These are phyloP conservation scores for Therioaphis trifolii DNA, from an alignment of 2,888 invertebrate species.

Conservation along the genomic window DNA sequence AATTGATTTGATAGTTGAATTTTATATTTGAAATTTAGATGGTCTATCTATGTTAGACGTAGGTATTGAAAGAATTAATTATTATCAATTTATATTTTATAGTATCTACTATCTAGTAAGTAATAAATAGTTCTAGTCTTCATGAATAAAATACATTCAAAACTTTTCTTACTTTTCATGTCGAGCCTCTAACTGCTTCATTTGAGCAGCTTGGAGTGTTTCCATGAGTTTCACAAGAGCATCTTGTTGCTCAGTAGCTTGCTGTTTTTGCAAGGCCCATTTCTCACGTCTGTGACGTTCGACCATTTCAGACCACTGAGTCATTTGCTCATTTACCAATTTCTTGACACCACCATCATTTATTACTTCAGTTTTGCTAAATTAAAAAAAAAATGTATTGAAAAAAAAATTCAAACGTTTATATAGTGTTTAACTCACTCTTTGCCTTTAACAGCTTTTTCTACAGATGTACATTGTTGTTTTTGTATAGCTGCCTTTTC, in stretches of 20 bases:
- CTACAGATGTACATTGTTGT: conserved; percentile 88
- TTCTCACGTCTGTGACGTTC: conserved; percentile 83
- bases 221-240: conserved; percentile 82
- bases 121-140: no score
- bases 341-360: conserved; percentile 82
- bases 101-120: no score
- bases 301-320: conserved; percentile 93
- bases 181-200: conserved; percentile 89
- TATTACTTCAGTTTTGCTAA: conserved; percentile 83
- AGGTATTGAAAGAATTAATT: no score
- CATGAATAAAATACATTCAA: no score
- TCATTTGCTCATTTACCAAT: conserved; percentile 91
- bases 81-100: no score
- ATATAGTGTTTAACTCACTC: conserved; percentile 74
- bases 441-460: conserved; percentile 93
- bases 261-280: conserved; percentile 82
- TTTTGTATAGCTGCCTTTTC: conserved; percentile 92
- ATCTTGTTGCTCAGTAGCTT: conserved; percentile 86
- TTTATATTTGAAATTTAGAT: no score
- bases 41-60: no score
- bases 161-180: conserved; percentile 78
- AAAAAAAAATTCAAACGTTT: no score
- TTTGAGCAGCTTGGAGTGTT: conserved; percentile 82
- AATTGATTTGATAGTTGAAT: no score
- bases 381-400: no score